These are phyloP conservation scores for Calameuta filiformis DNA, from an alignment of 2,888 invertebrate species.

Conservation along the genomic window DNA sequence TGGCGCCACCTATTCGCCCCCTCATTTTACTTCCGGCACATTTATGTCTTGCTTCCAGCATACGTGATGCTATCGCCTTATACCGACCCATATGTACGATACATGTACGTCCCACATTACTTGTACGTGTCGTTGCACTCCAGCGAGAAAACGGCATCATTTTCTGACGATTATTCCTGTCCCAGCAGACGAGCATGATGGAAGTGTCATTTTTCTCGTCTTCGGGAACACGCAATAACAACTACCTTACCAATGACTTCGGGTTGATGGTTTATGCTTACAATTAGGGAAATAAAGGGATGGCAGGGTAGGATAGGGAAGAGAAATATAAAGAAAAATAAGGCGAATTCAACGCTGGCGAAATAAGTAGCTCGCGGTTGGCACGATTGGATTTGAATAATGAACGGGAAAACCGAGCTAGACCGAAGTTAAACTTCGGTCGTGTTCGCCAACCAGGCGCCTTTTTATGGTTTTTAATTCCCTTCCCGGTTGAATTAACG, in stretches of 20 bases:
- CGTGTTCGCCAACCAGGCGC: constrained; percentile 14
- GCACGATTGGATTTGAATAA: constrained; percentile 60
- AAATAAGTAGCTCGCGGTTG: constrained; percentile 33
- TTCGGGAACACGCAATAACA: not conserved
- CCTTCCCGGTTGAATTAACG: constrained; percentile 51
- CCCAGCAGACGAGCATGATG: not conserved
- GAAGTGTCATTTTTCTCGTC: not conserved
- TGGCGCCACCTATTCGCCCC: constrained; percentile 56
- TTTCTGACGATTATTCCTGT: not conserved
- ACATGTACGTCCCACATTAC: not conserved
- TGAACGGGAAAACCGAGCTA: constrained; percentile 47
- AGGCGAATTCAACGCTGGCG: not conserved
- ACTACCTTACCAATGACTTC: not conserved
- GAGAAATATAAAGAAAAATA: not conserved
- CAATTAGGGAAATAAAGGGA: not conserved
- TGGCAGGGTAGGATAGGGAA: not conserved
- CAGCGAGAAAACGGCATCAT: not conserved
- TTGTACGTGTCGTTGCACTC: not conserved
- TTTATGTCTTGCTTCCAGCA: constrained; percentile 59
- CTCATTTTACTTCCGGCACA: constrained; percentile 55
- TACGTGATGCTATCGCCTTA: constrained; percentile 40
- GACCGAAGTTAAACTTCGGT: constrained; percentile 36
- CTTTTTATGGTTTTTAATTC: constrained; percentile 57
- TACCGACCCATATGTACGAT: not conserved
- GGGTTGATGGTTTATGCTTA: not conserved